These are phyloP conservation scores for Lucifuga dentata DNA, from an alignment of 2,113 vertebrate species.

Conservation along the genomic window DNA sequence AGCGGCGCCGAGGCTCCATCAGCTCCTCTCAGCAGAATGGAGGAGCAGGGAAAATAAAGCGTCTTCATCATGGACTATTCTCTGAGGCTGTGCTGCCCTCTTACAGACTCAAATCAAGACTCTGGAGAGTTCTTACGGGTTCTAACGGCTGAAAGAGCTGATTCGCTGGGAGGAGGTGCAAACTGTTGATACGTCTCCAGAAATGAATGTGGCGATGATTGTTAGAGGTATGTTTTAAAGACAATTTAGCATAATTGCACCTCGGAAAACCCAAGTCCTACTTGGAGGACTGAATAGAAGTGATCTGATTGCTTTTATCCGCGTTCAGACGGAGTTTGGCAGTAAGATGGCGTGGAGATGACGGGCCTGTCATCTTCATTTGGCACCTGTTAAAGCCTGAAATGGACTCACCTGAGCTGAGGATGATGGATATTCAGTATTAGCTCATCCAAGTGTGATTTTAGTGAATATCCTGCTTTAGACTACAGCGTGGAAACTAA, in stretches of 20 bases:
- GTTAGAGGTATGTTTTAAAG: constrained; percentile 60
- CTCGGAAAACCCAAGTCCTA: constrained; percentile 1
- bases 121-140: constrained; percentile 56
- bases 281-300: not conserved
- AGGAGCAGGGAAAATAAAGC: constrained; percentile 40
- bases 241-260: constrained; percentile 28
- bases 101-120: constrained; percentile 58
- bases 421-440: not conserved
- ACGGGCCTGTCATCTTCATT: constrained; percentile 37
- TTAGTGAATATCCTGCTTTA: too few species aligned
- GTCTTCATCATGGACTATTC: constrained; percentile 73
- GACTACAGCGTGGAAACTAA: not conserved
- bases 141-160: constrained; percentile 39
- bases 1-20: constrained; percentile 32
- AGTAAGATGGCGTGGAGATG: constrained; percentile 37
- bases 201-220: constrained; percentile 61
- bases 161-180: constrained; percentile 47
- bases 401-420: constrained; percentile 10
- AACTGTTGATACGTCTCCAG: constrained; percentile 42
- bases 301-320: constrained; percentile 35
- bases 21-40: constrained; percentile 48
- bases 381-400: constrained; percentile 48
- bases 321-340: constrained; percentile 23
- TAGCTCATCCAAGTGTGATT: not conserved
- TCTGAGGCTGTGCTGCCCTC: constrained; percentile 36